Evolutionary conservation across 2,113 vertebrate genomes (phyloP).

Genomic region (Psophia crepitans): DNA sequence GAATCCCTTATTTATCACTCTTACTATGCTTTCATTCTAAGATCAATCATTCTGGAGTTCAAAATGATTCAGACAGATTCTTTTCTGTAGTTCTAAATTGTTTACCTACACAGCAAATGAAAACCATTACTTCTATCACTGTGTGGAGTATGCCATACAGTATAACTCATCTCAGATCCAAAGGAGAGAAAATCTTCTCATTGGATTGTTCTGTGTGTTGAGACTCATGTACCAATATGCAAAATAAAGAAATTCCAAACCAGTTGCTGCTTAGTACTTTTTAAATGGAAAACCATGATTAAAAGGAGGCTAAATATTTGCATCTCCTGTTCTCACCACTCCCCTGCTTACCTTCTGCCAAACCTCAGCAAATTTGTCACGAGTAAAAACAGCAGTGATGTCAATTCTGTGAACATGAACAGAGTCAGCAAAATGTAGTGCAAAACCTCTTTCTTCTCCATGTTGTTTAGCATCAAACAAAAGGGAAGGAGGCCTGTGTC

Average conservation of each 20-base stretch:
- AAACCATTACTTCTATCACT: background rate
- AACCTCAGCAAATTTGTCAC: background rate
- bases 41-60: background rate
- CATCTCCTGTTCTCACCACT: background rate
- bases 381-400: background rate
- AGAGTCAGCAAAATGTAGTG: background rate
- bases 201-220: background rate
- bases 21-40: background rate
- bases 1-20: background rate
- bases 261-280: background rate
- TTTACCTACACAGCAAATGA: background rate
- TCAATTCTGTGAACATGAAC: background rate
- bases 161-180: background rate
- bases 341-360: background rate
- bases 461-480: constrained; percentile 14
- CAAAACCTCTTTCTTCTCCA: background rate
- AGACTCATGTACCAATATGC: background rate
- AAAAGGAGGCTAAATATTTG: background rate
- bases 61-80: background rate
- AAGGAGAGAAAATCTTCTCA: background rate
- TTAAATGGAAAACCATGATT: background rate
- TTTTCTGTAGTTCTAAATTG: background rate
- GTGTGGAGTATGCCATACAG: background rate
- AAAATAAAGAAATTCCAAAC: background rate
- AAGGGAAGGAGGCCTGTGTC: background rate